phyloP scores from a whole-genome alignment of 2,888 invertebrate genomes.

The Nemoura dubitans region DNA sequence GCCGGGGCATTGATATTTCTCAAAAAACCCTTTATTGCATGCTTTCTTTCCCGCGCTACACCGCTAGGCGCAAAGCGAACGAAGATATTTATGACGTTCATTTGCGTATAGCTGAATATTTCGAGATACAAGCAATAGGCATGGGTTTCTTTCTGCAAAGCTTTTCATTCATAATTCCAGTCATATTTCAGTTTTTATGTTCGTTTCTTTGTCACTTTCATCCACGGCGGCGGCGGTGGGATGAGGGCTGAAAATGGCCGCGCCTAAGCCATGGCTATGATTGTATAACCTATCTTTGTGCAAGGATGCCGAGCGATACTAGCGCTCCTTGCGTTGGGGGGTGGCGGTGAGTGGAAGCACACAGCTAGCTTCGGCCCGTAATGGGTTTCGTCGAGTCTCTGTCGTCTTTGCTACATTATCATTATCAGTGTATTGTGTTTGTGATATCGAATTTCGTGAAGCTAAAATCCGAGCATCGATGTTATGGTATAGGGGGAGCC shows the following conservation, averaged over 20 bases:
- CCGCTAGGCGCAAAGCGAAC: neutral
- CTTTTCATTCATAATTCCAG: slow-evolving; percentile 49
- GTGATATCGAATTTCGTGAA: slow-evolving; percentile 4
- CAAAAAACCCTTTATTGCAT: slow-evolving; percentile 36
- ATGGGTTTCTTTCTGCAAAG: slow-evolving; percentile 42
- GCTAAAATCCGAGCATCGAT: slow-evolving; percentile 5
- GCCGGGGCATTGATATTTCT: slow-evolving; percentile 45
- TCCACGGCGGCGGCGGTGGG: slow-evolving; percentile 15
- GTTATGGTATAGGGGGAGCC: neutral
- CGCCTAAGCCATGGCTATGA: slow-evolving; percentile 30
- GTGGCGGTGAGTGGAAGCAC: neutral
- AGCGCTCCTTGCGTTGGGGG: neutral
- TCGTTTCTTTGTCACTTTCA: slow-evolving; percentile 50
- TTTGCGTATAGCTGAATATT: slow-evolving; percentile 47
- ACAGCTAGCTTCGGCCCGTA: neutral
- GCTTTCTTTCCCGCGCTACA: slow-evolving; percentile 22
- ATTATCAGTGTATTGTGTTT: slow-evolving; percentile 7
- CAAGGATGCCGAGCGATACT: neutral
- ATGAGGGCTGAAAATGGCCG: slow-evolving; percentile 34
- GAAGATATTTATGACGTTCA: slow-evolving; percentile 50
- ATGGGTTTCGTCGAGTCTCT: neutral
- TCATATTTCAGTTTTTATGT: slow-evolving; percentile 51
- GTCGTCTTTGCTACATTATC: neutral
- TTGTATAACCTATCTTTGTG: slow-evolving; percentile 38
- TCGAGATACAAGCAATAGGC: slow-evolving; percentile 41